Base-by-base conservation (phyloP, 2,888 invertebrate species). In the Ptychoptera contaminata region DNA sequence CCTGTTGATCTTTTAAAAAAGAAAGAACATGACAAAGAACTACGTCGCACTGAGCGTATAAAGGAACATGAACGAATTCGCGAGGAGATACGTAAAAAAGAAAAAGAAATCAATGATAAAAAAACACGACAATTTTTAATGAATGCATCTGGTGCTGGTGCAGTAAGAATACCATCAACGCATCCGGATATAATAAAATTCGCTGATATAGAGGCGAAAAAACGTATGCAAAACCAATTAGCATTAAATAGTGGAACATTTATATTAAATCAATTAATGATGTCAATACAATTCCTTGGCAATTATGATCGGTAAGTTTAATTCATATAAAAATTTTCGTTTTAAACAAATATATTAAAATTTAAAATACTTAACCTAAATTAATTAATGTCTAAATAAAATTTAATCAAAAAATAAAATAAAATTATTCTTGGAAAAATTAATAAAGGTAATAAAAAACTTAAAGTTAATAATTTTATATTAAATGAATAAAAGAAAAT, bases 271-370 rank as follows among this genome's bases (percentile, higher is more conserved):
- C 82, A 86, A 58, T 72, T 84, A 46, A 68, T 84, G 44, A 70
- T 85, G 59, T 76, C 77, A 11, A 69, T 82, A 16, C 82, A 85
- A 63, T 85, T 87, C 65, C 84, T 83, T 55, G 76, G 78, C 51
- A 80, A 86, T 60, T 85, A 74, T 56, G 79, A 84, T 59, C 72
- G 74, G 85, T 85, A 62, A 70, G 73, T 23, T 31, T 6, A 14
- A 8, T 43, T 11, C 14, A n/a, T 36, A 43, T 37, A 10, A 38
- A 23, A n/a, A n/a, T n/a, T 23, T 23, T 7, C 23, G 7, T 23
- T 23, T 23, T 23, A 23, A 23, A 3, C 23, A 23, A 23, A 23
- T 5, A 23, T 5, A n/a, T n/a, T n/a, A n/a, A n/a, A n/a, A n/a
- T n/a, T n/a, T n/a, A n/a, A n/a, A n/a, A n/a, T n/a, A n/a, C n/a